phyloP scores from a whole-genome alignment of 2,113 vertebrate genomes.

The Rhabdornis inornatus region DNA sequence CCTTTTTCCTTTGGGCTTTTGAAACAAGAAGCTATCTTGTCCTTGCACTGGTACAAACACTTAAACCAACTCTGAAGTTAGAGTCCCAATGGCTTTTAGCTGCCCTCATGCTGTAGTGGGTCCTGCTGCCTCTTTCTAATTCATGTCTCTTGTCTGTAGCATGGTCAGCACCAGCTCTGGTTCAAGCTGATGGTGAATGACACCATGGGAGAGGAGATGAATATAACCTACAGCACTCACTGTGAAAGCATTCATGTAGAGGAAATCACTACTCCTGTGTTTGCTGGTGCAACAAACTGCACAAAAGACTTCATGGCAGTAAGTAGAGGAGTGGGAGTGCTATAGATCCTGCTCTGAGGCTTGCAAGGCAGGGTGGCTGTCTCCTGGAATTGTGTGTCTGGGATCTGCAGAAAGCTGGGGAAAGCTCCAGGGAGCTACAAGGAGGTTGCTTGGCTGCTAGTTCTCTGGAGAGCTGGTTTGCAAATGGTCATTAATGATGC shows the following conservation, averaged over 20 bases:
- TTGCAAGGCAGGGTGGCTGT: not conserved
- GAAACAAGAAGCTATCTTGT: accelerated
- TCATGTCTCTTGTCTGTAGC: not conserved
- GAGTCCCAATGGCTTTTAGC: not conserved
- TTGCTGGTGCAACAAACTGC: constrained; percentile 55
- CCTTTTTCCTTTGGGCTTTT: not conserved
- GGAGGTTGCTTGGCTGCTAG: not conserved
- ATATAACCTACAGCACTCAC: not conserved
- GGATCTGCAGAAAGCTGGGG: not conserved
- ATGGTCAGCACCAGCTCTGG: constrained; percentile 28
- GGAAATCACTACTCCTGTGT: not conserved
- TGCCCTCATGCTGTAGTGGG: not conserved
- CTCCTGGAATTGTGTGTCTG: not conserved
- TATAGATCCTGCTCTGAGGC: not conserved
- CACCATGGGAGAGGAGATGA: not conserved
- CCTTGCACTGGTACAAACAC: not conserved
- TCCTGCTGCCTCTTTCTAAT: not conserved
- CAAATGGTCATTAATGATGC: not conserved
- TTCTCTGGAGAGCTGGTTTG: not conserved
- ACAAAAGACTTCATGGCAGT: constrained; percentile 69
- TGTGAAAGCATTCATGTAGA: constrained; percentile 6
- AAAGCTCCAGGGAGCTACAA: not conserved
- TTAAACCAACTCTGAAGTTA: not conserved
- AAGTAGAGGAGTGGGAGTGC: constrained; percentile 14
- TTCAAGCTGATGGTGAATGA: constrained; percentile 24